phyloP scores from a whole-genome alignment of 2,797 vertebrate species.

The Ptychadena robeensis region DNA sequence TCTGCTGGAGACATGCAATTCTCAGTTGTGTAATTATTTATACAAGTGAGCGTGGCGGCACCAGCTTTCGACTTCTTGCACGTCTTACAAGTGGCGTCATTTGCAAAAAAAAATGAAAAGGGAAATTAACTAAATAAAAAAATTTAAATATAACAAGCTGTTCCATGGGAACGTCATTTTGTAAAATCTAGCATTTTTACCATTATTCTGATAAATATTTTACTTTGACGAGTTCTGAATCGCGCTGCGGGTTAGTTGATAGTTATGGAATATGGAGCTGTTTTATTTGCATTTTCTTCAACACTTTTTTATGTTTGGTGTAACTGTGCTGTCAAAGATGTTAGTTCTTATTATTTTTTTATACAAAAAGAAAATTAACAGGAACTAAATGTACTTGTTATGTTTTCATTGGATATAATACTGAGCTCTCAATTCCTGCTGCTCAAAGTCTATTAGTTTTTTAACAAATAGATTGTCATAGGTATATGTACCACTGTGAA shows the following conservation, averaged over 20 bases:
- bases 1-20: conserved; percentile 29
- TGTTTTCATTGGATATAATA: neutral
- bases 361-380: too few species aligned
- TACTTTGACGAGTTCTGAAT: neutral
- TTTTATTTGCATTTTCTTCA: neutral
- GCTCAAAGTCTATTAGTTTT: neutral
- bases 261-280: neutral
- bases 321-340: neutral
- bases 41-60: conserved; percentile 16
- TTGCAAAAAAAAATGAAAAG: neutral
- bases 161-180: neutral
- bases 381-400: neutral
- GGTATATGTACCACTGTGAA: too few species aligned
- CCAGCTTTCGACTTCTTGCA: conserved; percentile 30
- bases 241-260: neutral
- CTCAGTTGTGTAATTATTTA: conserved; percentile 48
- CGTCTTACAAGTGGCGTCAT: conserved; percentile 18
- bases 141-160: neutral
- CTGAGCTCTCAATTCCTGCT: neutral
- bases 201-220: neutral
- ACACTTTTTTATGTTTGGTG: neutral
- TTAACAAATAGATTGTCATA: neutral
- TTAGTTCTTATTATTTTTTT: neutral
- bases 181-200: neutral
- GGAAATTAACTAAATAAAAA: neutral